Evolutionary conservation across 2,797 vertebrate species (phyloP), one percentile per base, ranked within the genome.

Genomic region (Anisognathus igniventris): DNA sequence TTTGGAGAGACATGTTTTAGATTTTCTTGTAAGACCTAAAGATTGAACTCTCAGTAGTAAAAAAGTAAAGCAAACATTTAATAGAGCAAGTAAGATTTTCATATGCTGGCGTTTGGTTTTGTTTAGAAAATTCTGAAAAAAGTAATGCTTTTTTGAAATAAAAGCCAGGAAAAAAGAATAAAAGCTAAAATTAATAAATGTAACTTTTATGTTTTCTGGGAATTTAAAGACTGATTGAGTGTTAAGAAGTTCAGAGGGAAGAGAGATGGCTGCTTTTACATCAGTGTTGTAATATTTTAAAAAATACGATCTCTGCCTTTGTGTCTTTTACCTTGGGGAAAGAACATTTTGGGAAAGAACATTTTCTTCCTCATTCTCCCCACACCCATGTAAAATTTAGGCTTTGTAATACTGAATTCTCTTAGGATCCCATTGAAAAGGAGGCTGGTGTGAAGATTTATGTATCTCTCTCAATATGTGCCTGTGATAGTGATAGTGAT

Each of bases 181-280:
- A 66, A 95, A 93, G 66, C 62, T 90, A 70, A 88, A 88, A 42
- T 64, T 3, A 90, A 33, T 93, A 94, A 91, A 90, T 78, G 61
- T 74, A 90, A 68, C 80, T 96, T 94, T 95, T 82, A 67, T 66
- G 48, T 81, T 94, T 96, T 90, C 72, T 84, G 74, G 68, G 37
- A 95, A 88, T 92, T 88, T 56, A 37, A 87, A 81, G 54, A 64
- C 35, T 12, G 19, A n/a, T 24, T 75, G 54, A 84, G 30, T 92
- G 40, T 65, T 48, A 58, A 80, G 81, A 93, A 90, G 73, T 83
- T 95, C 76, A 80, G 77, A 96, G 67, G 47, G 73, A 84, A 65
- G 90, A 95, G 76, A 85, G 84, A 87, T 24, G n/a, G 21, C 87
- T 90, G 68, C 90, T 96, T 96, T 97, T 83, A 92, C 45, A 83